phyloP scores from a whole-genome alignment of 2,113 vertebrate species.

The Cryptoleucopteryx plumbea region DNA sequence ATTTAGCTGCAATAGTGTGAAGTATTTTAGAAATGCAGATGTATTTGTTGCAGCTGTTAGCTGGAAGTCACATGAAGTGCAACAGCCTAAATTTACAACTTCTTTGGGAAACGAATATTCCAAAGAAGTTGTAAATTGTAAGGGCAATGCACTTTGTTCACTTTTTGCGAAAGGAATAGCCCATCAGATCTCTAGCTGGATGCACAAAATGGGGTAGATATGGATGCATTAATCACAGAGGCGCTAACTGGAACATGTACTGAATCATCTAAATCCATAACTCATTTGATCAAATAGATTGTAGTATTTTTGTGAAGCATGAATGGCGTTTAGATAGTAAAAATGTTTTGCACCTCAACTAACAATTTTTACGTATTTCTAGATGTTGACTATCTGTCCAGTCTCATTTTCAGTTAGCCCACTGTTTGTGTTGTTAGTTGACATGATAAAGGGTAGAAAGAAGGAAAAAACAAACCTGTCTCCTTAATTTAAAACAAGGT shows the following conservation, averaged over 20 bases:
- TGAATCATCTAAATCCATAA: not conserved
- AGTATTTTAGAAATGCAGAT: not conserved
- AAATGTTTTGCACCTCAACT: not conserved
- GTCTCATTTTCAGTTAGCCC: not conserved
- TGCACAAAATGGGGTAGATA: not conserved
- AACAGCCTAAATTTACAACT: not conserved
- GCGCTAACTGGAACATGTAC: fast-evolving
- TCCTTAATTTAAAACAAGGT: not conserved
- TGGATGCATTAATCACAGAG: not conserved
- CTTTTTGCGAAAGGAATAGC: not conserved
- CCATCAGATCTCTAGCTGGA: not conserved
- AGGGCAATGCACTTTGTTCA: not conserved
- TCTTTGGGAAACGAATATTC: not conserved
- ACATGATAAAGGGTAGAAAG: not conserved
- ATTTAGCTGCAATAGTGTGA: not conserved
- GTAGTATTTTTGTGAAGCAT: not conserved
- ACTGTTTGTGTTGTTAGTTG: not conserved
- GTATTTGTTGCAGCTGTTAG: not conserved
- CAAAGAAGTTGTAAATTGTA: not conserved
- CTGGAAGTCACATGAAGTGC: not conserved
- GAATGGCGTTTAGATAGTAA: not conserved
- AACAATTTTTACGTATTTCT: not conserved
- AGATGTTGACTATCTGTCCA: not conserved
- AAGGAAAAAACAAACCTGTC: not conserved
- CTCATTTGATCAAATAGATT: not conserved